A percentile compares a stretch with the other conserved stretches of the same genome.
Evolutionary conservation across 2,888 invertebrate species (phyloP).

Genomic region (Rhamnusium bicolor): DNA sequence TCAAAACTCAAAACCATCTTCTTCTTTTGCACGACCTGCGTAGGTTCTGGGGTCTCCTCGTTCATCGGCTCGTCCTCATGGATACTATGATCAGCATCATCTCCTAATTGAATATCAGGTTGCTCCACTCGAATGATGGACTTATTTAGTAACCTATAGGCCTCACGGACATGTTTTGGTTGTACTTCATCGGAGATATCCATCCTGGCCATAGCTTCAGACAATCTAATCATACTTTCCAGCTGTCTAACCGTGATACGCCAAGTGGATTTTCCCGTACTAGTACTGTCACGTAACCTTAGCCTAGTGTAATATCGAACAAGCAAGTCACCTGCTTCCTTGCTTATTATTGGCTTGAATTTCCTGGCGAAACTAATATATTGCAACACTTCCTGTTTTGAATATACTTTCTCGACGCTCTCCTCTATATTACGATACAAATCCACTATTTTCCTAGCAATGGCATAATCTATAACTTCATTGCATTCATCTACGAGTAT

Average conservation of each 20-base stretch:
- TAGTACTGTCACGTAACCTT: conserved; percentile 85
- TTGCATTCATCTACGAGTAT: conserved; percentile 98
- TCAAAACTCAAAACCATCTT: conserved; percentile 90
- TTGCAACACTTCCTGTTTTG: conserved; percentile 90
- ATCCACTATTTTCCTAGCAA: conserved; percentile 96
- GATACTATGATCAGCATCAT: conserved; percentile 76
- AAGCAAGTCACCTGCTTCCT: conserved; percentile 87
- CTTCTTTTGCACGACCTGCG: conserved; percentile 73
- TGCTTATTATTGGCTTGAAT: conserved; percentile 91
- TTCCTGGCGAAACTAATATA: conserved; percentile 98
- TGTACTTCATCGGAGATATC: conserved; percentile 94
- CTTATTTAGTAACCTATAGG: conserved; percentile 90
- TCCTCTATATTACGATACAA: conserved; percentile 91
- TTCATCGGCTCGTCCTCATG: conserved; percentile 70
- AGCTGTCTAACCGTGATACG: conserved; percentile 97
- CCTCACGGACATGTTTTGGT: conserved; percentile 92
- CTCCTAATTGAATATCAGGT: conserved; percentile 95
- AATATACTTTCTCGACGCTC: conserved; percentile 85
- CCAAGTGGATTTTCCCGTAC: conserved; percentile 83
- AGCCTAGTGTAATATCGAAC: conserved; percentile 89
- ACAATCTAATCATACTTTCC: conserved; percentile 95
- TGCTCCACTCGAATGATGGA: conserved; percentile 98
- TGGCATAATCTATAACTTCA: conserved; percentile 96
- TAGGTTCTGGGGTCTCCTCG: conserved; percentile 59
- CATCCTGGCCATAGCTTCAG: conserved; percentile 97